Base-by-base conservation (phyloP, 2,888 invertebrate species). In the Napeogenes sylphis region DNA sequence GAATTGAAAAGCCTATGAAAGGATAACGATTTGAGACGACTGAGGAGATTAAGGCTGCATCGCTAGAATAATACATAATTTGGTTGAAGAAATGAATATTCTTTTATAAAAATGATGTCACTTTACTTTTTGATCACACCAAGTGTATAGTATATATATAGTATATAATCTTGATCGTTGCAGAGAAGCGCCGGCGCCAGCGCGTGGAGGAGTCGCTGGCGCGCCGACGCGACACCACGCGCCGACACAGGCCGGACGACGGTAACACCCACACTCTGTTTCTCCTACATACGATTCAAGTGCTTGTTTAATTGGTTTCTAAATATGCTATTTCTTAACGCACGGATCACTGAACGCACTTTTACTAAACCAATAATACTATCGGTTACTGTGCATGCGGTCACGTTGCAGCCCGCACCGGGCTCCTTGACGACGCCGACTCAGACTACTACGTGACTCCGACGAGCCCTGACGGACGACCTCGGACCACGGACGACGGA, bases 111-210 rank as follows among this genome's bases (percentile, higher is more conserved):
- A 21, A 21, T 21, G 21, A 21, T 1, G 21, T 21, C 21, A 21
- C 21, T 21, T 21, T 21, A 21, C 21, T 21, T 21, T 21, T 21
- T 21, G 21, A 21, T 21, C 21, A 21, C 21, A 21, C 21, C 21
- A 21, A 21, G 21, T 21, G 21, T 21, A 21, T 21, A 21, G 21
- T 21, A 21, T 21, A 21, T 21, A 21, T 21, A 21, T 21, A 21
- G 21, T 21, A 21, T 21, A 21, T 21, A 21, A 21, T 21, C 21
- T 21, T 21, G 21, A 56, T 64, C 68, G 66, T 70, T 73, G 38
- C 76, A 94, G 96, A 97, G 76, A 96, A 95, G 83, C 93, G 97
- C 45, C 94, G 94, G 69, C 92, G 96, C 0, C 96, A 96, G 78
- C 92, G 97, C 51, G 92, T 93, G 0, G 96, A 97, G 75, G 97